These are phyloP conservation scores for Tinea trinotella DNA, from an alignment of 2,888 invertebrate species.

Conservation along the genomic window DNA sequence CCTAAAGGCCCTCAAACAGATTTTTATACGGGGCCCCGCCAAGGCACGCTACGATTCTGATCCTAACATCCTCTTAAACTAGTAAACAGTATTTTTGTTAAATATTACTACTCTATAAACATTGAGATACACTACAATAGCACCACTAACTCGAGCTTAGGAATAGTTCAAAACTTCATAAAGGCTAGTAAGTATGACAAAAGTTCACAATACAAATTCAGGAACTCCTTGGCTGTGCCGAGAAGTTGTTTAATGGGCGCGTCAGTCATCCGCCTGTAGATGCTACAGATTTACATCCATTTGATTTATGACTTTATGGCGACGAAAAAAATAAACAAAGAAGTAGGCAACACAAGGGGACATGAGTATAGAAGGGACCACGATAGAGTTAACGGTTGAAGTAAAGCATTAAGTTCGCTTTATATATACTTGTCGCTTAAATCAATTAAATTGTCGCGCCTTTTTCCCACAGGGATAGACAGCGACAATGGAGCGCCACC, in stretches of 20 bases:
- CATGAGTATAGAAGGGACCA: background rate
- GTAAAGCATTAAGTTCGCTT: no score
- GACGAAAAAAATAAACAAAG: slow-evolving; percentile 31
- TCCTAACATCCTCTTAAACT: no score
- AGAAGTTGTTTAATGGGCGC: slow-evolving; percentile 56
- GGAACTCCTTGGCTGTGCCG: slow-evolving; percentile 26
- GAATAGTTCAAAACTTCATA: slow-evolving; percentile 5
- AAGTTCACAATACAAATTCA: slow-evolving; percentile 10
- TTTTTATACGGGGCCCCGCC: no score
- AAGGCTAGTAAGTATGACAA: slow-evolving; percentile 5
- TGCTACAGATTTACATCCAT: slow-evolving; percentile 68
- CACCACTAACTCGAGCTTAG: background rate
- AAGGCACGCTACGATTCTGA: no score
- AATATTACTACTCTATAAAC: no score
- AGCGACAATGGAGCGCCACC: no score
- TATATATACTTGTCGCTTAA: no score
- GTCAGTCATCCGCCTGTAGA: slow-evolving; percentile 67
- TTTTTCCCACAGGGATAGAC: no score
- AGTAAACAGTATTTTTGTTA: no score
- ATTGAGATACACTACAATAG: background rate
- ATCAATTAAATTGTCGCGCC: no score
- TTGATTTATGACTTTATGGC: slow-evolving; percentile 71
- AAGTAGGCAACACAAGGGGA: background rate
- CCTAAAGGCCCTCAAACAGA: no score
- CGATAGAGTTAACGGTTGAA: background rate